Percentiles rank a stretch among this genome's conserved stretches.
Conservation (phyloP, 2,797 vertebrate genomes). For the Eulemur coronatus region DNA sequence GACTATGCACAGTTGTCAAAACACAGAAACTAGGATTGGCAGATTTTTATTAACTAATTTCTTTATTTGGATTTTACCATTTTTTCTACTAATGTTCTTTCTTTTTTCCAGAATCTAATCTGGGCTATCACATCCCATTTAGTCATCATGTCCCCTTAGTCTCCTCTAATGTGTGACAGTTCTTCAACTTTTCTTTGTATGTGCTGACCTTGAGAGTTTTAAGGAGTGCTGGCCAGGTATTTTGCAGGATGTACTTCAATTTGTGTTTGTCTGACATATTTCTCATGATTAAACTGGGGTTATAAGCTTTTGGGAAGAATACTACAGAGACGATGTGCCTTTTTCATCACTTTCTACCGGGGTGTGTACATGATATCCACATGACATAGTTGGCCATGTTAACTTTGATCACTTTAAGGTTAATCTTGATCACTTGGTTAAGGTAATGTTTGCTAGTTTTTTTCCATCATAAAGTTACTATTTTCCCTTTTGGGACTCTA, state of each 20-base stretch:
- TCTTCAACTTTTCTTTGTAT: neutral
- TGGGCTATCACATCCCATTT: neutral
- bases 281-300: neutral
- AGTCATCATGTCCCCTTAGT: neutral
- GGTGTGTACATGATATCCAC: neutral
- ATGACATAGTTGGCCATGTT: neutral
- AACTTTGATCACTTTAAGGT: neutral
- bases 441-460: neutral
- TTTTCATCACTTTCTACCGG: neutral
- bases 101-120: neutral
- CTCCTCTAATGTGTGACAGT: neutral
- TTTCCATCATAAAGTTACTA: neutral
- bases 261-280: neutral
- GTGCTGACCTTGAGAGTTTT: neutral
- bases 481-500: neutral
- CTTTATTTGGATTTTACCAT: conserved; percentile 11
- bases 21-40: neutral
- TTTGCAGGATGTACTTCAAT: neutral
- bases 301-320: neutral
- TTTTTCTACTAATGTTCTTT: neutral
- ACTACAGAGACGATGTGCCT: too few species aligned
- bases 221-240: neutral
- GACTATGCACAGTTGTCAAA: neutral
- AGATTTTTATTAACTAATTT: neutral
- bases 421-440: neutral